These are phyloP conservation scores for Falco novaeseelandiae DNA, from an alignment of 2,797 vertebrate species.

Conservation along the genomic window DNA sequence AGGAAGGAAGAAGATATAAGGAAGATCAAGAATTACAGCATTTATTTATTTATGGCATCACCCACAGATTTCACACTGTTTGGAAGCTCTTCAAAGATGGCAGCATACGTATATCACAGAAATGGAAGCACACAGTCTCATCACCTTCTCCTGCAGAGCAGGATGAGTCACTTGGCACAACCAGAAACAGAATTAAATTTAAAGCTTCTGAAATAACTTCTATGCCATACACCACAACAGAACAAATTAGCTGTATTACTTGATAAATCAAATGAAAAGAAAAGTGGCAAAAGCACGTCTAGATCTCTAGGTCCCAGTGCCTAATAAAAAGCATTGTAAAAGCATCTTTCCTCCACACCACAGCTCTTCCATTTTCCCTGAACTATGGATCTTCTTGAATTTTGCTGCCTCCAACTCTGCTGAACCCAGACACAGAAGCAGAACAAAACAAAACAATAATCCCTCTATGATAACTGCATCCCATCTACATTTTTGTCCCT, in stretches of 20 bases:
- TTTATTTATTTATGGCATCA: neutral
- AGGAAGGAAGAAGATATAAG: neutral
- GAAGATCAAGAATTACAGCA: neutral
- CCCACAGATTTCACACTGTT: neutral
- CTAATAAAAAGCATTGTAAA: neutral
- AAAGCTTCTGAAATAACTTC: neutral
- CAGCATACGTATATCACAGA: neutral
- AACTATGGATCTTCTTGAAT: accelerated
- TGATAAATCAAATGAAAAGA: neutral
- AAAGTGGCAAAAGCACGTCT: neutral
- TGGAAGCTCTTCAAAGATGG: neutral
- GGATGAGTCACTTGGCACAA: neutral
- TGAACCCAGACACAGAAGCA: neutral
- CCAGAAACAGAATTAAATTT: neutral
- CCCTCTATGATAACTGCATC: neutral
- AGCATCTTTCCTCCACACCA: neutral
- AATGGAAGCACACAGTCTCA: neutral
- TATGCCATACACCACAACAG: neutral
- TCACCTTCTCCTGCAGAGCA: neutral
- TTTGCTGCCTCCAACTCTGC: neutral
- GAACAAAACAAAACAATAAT: neutral
- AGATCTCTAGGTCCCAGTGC: neutral
- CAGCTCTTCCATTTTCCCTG: neutral
- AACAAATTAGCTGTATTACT: neutral
- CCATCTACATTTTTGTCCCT: neutral